Evolutionary conservation across 2,113 vertebrate species (phyloP).

Genomic region (Clarias magur): DNA sequence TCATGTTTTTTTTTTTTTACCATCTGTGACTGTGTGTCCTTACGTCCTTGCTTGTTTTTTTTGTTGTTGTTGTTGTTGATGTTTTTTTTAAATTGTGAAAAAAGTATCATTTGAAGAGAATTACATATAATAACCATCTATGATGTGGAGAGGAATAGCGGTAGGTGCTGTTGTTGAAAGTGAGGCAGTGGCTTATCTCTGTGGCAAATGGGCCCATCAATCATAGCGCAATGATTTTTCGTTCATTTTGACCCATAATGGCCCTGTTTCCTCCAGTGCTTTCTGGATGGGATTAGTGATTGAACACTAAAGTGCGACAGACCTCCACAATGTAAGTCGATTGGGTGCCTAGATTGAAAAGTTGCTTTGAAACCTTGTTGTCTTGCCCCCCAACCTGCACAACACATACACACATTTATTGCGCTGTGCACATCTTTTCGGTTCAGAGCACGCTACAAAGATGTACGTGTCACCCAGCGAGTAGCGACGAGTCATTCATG

Average conservation of each 20-base stretch:
- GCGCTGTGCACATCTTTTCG: not conserved
- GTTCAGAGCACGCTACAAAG: not conserved
- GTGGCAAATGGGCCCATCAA: conserved; percentile 70
- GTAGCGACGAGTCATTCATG: not conserved
- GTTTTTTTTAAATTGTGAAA: conserved; percentile 45
- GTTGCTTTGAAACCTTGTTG: conserved; percentile 47
- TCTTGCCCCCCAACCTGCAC: conserved; percentile 44
- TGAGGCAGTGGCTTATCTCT: conserved; percentile 71
- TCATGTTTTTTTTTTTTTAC: conserved; percentile 39
- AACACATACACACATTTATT: conserved; percentile 16
- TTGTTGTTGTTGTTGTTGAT: conserved; percentile 51
- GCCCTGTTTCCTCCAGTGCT: conserved; percentile 68
- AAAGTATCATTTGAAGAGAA: conserved; percentile 71
- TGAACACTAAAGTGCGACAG: conserved; percentile 64
- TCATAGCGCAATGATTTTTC: conserved; percentile 68
- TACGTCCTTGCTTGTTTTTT: conserved; percentile 60
- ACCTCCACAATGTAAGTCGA: conserved; percentile 61
- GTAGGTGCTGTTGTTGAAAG: conserved; percentile 67
- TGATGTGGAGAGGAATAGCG: conserved; percentile 57
- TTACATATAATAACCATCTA: conserved; percentile 70
- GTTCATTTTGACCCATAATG: conserved; percentile 70
- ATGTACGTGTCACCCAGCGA: not conserved
- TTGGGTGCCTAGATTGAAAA: conserved; percentile 57
- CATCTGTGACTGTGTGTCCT: conserved; percentile 60
- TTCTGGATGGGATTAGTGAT: conserved; percentile 70